These are phyloP conservation scores for Cephus rjabovi DNA, from an alignment of 2,888 invertebrate species.

Conservation along the genomic window DNA sequence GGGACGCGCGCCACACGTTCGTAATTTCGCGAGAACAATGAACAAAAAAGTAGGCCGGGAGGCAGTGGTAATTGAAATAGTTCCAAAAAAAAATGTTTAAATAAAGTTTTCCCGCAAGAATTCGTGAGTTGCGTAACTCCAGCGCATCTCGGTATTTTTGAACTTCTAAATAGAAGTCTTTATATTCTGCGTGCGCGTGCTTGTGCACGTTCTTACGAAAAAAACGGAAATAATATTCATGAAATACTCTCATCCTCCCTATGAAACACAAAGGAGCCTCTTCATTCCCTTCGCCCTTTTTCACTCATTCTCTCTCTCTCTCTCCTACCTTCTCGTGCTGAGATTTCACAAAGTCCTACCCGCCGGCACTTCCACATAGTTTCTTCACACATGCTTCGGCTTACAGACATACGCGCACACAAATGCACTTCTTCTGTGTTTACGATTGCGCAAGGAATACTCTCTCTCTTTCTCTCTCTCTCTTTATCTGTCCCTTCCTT, in stretches of 20 bases:
- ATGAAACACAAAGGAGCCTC: neutral
- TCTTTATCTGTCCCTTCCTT: too few species aligned
- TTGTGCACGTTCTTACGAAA: neutral
- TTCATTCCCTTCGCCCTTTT: neutral
- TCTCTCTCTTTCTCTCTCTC: neutral
- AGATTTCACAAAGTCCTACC: conserved; percentile 29
- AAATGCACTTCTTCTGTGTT: neutral
- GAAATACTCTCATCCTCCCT: neutral
- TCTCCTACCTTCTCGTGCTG: neutral
- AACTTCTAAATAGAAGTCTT: neutral
- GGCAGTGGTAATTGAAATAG: neutral
- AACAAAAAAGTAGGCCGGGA: neutral
- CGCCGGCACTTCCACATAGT: conserved; percentile 33
- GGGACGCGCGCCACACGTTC: neutral
- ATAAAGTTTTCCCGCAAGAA: neutral
- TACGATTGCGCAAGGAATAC: neutral
- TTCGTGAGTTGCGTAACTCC: neutral
- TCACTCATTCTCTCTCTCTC: neutral
- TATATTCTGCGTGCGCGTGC: neutral
- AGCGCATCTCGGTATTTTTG: neutral
- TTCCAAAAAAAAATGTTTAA: too few species aligned
- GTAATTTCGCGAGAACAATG: neutral
- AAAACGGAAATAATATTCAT: neutral
- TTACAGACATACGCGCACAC: neutral
- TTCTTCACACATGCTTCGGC: conserved; percentile 5